Conservation (phyloP, 2,113 vertebrate species). For the Cavia aperea region DNA sequence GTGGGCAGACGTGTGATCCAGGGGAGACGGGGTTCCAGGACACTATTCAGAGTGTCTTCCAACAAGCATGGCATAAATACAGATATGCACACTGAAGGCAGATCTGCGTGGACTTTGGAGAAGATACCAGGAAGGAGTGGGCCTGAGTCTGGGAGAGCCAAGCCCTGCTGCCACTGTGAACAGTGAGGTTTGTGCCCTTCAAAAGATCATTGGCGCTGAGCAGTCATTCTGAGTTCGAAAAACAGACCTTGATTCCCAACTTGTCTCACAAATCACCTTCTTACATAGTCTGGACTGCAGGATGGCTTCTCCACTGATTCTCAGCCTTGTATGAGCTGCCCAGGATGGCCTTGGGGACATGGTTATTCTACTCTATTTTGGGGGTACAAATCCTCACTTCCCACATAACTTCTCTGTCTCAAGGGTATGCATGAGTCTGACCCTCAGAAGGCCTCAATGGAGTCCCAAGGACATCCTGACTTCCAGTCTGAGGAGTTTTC, state of each 20-base stretch:
- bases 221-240: no score
- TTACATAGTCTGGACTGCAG: background rate
- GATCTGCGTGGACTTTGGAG: background rate
- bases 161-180: background rate
- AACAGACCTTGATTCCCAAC: background rate
- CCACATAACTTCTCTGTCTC: background rate
- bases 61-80: background rate
- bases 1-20: no score
- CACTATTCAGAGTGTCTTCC: background rate
- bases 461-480: background rate
- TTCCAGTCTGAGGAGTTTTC: background rate
- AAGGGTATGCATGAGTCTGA: background rate
- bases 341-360: background rate
- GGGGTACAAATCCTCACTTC: fast-evolving
- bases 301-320: background rate
- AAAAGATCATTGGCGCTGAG: background rate
- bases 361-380: background rate
- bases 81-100: background rate
- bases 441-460: fast-evolving
- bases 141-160: background rate
- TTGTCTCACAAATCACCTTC: no score
- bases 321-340: background rate
- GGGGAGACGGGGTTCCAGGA: background rate
- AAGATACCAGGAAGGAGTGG: background rate
- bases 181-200: background rate